Conservation (phyloP, 2,888 invertebrate species). For the Drosophila stalkeri region DNA sequence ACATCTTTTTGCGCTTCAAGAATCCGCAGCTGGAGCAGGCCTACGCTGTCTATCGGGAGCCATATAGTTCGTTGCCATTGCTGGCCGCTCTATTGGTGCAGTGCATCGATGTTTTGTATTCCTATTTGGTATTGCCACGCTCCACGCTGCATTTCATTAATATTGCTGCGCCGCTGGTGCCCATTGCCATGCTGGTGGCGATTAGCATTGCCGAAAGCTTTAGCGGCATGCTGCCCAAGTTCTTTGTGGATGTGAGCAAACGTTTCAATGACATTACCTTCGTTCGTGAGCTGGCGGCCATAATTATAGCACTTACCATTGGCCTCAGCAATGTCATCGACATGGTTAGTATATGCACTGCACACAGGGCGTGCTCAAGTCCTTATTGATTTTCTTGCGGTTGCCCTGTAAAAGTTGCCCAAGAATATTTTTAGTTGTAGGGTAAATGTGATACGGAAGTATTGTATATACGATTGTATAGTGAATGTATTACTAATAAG, state of each 20-base stretch:
- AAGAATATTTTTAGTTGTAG: neutral
- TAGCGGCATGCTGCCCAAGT: conserved; percentile 84
- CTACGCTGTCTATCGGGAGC: conserved; percentile 89
- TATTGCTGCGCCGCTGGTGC: conserved; percentile 81
- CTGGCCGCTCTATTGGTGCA: conserved; percentile 89
- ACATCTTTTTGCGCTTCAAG: conserved; percentile 88
- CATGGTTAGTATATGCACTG: conserved; percentile 86
- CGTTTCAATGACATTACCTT: conserved; percentile 87
- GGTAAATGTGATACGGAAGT: neutral
- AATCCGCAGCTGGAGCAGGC: conserved; percentile 89
- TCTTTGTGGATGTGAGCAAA: conserved; percentile 86
- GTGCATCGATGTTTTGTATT: conserved; percentile 86
- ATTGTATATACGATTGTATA: neutral
- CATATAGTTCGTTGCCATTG: conserved; percentile 88
- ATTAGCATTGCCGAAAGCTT: conserved; percentile 85
- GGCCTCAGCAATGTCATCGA: conserved; percentile 87
- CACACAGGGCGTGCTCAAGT: conserved; percentile 9
- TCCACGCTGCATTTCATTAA: conserved; percentile 82
- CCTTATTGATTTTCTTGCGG: conserved; percentile 34
- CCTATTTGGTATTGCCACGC: conserved; percentile 87
- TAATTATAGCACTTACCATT: conserved; percentile 87
- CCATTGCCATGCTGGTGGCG: conserved; percentile 83
- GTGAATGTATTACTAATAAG: neutral
- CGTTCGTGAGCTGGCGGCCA: conserved; percentile 87
- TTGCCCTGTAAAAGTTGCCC: neutral